A percentile compares a stretch with the other conserved stretches of the same genome.
phyloP scores from a whole-genome alignment of 2,797 vertebrate genomes.

The Chelonia mydas region DNA sequence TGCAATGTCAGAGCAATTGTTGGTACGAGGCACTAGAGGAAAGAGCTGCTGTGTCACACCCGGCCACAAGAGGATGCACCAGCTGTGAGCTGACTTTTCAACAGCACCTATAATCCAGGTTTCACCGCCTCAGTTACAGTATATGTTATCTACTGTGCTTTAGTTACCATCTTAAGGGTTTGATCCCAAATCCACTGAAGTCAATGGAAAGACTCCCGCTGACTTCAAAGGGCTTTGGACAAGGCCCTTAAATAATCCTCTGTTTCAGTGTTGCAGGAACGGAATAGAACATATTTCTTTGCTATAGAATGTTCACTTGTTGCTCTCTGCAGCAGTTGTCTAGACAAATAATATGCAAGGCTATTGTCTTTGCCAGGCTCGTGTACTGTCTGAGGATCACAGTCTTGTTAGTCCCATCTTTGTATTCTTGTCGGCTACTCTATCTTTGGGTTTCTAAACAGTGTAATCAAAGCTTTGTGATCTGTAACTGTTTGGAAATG shows the following conservation, averaged over 20 bases:
- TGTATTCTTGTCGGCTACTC: neutral
- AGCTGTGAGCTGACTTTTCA: neutral
- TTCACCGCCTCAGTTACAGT: neutral
- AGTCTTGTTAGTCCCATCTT: neutral
- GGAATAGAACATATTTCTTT: conserved; percentile 7
- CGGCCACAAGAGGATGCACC: neutral
- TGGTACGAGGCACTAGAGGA: neutral
- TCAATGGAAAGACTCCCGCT: neutral
- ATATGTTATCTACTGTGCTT: neutral
- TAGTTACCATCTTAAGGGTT: neutral
- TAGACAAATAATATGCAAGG: conserved; percentile 18
- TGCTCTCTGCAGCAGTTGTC: conserved; percentile 28
- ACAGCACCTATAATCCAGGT: neutral
- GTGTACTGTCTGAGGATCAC: neutral
- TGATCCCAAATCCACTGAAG: neutral
- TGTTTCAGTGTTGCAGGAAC: neutral
- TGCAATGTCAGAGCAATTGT: neutral
- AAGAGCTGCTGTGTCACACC: neutral
- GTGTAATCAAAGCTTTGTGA: conserved; percentile 43
- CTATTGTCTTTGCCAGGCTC: conserved; percentile 15
- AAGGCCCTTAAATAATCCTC: neutral
- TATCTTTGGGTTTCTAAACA: conserved; percentile 22
- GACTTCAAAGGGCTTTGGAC: neutral
- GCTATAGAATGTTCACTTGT: neutral
- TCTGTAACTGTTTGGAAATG: conserved; percentile 34